Base-by-base conservation (phyloP, 2,888 invertebrate species). In the Cryptocephalus primarius region DNA sequence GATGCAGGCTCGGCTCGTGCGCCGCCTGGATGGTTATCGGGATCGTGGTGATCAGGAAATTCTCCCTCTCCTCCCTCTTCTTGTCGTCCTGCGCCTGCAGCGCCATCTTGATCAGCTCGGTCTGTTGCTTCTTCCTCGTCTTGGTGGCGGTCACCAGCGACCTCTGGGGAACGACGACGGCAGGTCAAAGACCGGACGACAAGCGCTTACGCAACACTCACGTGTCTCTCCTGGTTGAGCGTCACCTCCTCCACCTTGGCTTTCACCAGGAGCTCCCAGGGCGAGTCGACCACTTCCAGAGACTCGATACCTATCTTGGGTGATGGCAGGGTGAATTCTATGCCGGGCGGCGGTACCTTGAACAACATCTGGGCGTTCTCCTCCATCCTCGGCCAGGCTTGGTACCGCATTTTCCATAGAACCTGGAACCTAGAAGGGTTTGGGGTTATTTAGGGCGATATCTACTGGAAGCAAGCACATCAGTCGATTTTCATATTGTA, bases 341-440 rank as follows among this genome's bases (percentile, higher is more conserved):
- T 99, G 13, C 94, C 93, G 0, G 99, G 99, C 0, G 99, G 99
- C 1, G 97, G 96, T 1, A 99, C 95, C 75, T 97, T 99, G 69
- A 99, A 97, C 0, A 89, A 85, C 49, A 89, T 72, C 48, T 95
- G 93, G 0, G 97, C 97, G 8, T 90, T 88, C 63, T 97, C 97
- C 69, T 99, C 99, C 96, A 99, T 95, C 48, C 97, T 80, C 0
- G 96, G 93, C 99, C 99, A 99, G 1, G 95, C 94, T 76, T 99
- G 99, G 66, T 92, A 95, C 1, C 99, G 79, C 56, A 92, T 83
- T 64, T 93, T 91, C 97, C 97, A 99, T 55, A 99, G 77, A 1
- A 91, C 87, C 78, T 94, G 88, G 71, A 93, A 95, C 50, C 89
- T 81, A 48, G 31, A 55, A 50, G n/a, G n/a, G n/a, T n/a, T n/a